Evolutionary conservation across 2,888 invertebrate species (phyloP), one percentile per base, ranked within the genome.

Genomic region (Drosophila trichaetosa): DNA sequence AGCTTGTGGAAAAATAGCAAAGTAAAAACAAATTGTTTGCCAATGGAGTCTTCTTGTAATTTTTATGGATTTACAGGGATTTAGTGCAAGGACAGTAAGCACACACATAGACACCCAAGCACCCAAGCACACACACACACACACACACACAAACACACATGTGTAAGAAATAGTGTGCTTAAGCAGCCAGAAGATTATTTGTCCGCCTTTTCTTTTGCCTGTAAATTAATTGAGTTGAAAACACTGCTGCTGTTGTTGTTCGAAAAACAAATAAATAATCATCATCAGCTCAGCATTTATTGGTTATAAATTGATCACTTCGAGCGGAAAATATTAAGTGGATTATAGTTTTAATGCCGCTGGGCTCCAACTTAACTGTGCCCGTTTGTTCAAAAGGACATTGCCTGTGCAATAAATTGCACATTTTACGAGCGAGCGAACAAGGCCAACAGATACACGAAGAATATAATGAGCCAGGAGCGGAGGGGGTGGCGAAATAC

Each of bases 221-320:
- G 70, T 60, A 75, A 86, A 89, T 86, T 86, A 86, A 86, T 86
- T 86, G 90, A 90, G 85, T 90, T 87, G 85, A 86, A 86, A 85
- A 62, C 67, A 71, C 73, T 66, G 49, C 66, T 62, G 60, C 57
- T 77, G 52, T 64, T 70, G 60, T 63, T 53, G 64, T 53, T 5
- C 53, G 66, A 57, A 79, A 76, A 74, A 87, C 82, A 90, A 86
- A 90, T 86, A 86, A 90, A 87, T 90, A 89, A 87, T 90, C 90
- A 73, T 81, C 89, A 71, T 73, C 87, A 63, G 88, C 89, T 75
- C 72, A 70, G 82, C 87, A 73, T 89, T 83, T 90, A 86, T 90
- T 89, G 90, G 82, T 89, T 89, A 90, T 90, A 90, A 84, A 86
- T 90, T 84, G 88, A 87, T 65, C 90, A 84, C 75, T 79, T 87